Conservation (phyloP, 1,140 invertebrate species). For the Drosophila baimaii region DNA sequence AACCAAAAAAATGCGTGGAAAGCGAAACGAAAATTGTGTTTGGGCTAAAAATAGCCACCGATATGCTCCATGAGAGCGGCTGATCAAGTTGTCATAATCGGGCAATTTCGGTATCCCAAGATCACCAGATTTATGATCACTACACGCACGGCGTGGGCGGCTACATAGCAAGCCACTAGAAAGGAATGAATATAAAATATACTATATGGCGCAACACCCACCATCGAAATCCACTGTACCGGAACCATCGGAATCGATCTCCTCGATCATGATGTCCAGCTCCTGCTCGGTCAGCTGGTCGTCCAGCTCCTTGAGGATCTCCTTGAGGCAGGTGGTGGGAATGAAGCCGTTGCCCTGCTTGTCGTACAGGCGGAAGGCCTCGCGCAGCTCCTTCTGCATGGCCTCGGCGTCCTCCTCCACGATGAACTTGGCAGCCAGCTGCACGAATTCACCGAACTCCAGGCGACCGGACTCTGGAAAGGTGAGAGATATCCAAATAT, state of each 20-base stretch:
- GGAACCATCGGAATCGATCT: conserved; percentile 97
- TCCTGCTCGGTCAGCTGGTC: conserved; percentile 96
- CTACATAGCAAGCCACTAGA: conserved; percentile 64
- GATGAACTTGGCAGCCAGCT: conserved; percentile 96
- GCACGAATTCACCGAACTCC: conserved; percentile 97
- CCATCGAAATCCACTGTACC: conserved; percentile 89
- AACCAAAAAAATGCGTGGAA: conserved; percentile 42
- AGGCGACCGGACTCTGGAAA: conserved; percentile 94
- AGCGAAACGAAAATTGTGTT: conserved; percentile 13
- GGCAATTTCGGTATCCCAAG: conserved; percentile 60
- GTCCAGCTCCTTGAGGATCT: conserved; percentile 96
- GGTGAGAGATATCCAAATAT: conserved; percentile 20
- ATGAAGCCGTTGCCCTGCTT: conserved; percentile 98
- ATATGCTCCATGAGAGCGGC: conserved; percentile 71
- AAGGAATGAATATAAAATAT: conserved; percentile 47
- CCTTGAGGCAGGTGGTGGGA: conserved; percentile 94
- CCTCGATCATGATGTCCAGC: conserved; percentile 97
- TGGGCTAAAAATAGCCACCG: conserved; percentile 63
- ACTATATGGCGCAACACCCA: conserved; percentile 74
- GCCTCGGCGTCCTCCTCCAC: conserved; percentile 97
- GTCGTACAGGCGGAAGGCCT: conserved; percentile 96
- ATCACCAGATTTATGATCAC: conserved; percentile 69
- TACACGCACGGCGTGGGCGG: conserved; percentile 21
- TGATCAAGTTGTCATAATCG: conserved; percentile 78
- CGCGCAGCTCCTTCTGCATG: conserved; percentile 95